Conservation (phyloP, 2,888 invertebrate species). For the Caenorhabditis uteleia region DNA sequence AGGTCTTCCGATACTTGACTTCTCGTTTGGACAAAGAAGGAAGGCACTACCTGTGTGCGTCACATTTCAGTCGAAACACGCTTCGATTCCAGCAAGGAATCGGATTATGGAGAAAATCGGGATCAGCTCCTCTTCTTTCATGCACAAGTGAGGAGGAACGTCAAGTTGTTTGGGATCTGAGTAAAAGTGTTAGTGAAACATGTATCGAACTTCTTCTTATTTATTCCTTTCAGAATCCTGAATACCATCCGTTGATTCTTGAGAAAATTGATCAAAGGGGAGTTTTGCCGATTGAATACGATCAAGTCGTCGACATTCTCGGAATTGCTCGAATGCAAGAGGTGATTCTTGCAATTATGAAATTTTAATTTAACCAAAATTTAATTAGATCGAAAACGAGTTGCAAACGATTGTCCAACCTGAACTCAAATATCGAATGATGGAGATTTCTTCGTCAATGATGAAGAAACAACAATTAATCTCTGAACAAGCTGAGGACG, state of each 20-base stretch:
- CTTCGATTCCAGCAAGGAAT: conserved; percentile 28
- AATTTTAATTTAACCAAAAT: neutral
- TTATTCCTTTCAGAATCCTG: neutral
- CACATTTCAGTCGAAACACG: conserved; percentile 40
- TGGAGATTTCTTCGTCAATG: no score
- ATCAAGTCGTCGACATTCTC: conserved; percentile 12
- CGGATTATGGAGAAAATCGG: conserved; percentile 21
- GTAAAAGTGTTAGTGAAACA: conserved; percentile 6
- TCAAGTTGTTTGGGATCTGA: conserved; percentile 30
- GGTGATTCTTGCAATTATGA: conserved; percentile 8
- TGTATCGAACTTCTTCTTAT: neutral
- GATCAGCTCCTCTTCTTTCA: conserved; percentile 16
- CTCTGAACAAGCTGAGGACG: neutral
- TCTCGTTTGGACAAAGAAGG: conserved; percentile 36
- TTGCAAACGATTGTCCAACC: conserved; percentile 12
- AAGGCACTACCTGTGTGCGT: conserved; percentile 43
- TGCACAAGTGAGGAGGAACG: conserved; percentile 33
- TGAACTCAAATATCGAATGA: no score
- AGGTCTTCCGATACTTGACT: conserved; percentile 24
- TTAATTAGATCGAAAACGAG: conserved; percentile 27
- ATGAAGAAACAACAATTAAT: no score
- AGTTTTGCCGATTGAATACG: conserved; percentile 21
- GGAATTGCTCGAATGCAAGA: conserved; percentile 18
- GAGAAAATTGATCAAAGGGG: conserved; percentile 21
- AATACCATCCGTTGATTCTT: conserved; percentile 33